A percentile compares a stretch with the other conserved stretches of the same genome.
These are phyloP conservation scores for Tor tambroides DNA, from an alignment of 2,113 vertebrate species.

Conservation along the genomic window DNA sequence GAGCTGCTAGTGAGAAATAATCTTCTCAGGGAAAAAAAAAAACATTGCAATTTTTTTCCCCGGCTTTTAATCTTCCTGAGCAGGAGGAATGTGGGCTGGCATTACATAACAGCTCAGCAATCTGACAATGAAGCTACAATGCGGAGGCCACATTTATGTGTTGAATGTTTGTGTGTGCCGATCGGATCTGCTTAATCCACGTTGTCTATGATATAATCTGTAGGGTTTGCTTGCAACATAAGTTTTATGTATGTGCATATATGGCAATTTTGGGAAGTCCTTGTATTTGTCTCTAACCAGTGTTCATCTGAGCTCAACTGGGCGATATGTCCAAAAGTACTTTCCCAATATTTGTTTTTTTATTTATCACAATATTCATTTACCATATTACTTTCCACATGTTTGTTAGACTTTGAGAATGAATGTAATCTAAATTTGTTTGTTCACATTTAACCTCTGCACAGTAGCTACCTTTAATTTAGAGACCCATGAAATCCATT, in stretches of 20 bases:
- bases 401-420: too few species aligned
- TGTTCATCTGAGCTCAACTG: not conserved
- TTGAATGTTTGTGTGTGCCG: conserved; percentile 14
- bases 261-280: not conserved
- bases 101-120: conserved; percentile 55
- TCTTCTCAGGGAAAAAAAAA: conserved; percentile 57
- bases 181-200: conserved; percentile 41
- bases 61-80: conserved; percentile 59
- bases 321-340: too few species aligned
- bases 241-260: not conserved
- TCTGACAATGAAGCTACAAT: conserved; percentile 30
- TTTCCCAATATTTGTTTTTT: not conserved
- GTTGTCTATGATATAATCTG: conserved; percentile 29
- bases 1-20: conserved; percentile 59
- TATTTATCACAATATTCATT: too few species aligned
- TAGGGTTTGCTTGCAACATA: not conserved
- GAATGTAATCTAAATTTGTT: too few species aligned
- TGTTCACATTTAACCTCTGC: too few species aligned
- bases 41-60: conserved; percentile 30
- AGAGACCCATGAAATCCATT: too few species aligned
- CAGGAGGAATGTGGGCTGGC: conserved; percentile 42
- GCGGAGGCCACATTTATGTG: conserved; percentile 41
- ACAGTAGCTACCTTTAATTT: too few species aligned
- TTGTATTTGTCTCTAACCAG: not conserved
- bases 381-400: too few species aligned